Evolutionary conservation across 1,140 invertebrate species (phyloP).

Genomic region (Trachymyrmex septentrionalis): DNA sequence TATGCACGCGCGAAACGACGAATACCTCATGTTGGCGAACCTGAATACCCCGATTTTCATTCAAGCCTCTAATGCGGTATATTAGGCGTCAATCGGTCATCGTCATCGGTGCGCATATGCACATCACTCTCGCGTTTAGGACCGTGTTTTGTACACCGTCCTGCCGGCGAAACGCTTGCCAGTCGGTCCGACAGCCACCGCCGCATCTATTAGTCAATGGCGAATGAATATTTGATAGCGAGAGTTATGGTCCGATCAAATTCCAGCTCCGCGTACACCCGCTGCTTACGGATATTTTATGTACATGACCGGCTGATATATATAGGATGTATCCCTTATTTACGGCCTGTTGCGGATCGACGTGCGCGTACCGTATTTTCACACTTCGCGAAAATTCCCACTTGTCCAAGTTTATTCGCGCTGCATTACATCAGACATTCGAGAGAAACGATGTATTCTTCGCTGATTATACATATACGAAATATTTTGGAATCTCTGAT

Average conservation of each 20-base stretch:
- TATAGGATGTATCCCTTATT: constrained; percentile 63
- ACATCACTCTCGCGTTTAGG: constrained; percentile 18
- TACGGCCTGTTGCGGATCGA: constrained; percentile 44
- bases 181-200: constrained; percentile 74
- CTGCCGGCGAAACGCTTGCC: constrained; percentile 33
- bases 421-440: constrained; percentile 1
- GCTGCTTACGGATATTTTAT: constrained; percentile 80
- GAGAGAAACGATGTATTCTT: constrained; percentile 18
- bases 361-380: constrained; percentile 46
- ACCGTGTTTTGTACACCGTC: constrained; percentile 29
- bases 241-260: constrained; percentile 83
- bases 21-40: neutral
- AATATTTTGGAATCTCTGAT: neutral
- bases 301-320: constrained; percentile 64
- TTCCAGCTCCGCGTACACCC: constrained; percentile 70
- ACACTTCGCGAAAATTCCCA: constrained; percentile 47
- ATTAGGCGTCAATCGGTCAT: constrained; percentile 43
- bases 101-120: constrained; percentile 17
- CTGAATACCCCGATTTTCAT: constrained; percentile 10
- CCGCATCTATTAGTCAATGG: constrained; percentile 82
- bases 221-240: constrained; percentile 81
- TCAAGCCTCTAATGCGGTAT: constrained; percentile 21
- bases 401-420: constrained; percentile 15
- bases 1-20: neutral
- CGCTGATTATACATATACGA: neutral